Percentiles rank a stretch among this genome's conserved stretches.
phyloP scores from a whole-genome alignment of 2,113 vertebrate species.

The Pachyramphus minor region DNA sequence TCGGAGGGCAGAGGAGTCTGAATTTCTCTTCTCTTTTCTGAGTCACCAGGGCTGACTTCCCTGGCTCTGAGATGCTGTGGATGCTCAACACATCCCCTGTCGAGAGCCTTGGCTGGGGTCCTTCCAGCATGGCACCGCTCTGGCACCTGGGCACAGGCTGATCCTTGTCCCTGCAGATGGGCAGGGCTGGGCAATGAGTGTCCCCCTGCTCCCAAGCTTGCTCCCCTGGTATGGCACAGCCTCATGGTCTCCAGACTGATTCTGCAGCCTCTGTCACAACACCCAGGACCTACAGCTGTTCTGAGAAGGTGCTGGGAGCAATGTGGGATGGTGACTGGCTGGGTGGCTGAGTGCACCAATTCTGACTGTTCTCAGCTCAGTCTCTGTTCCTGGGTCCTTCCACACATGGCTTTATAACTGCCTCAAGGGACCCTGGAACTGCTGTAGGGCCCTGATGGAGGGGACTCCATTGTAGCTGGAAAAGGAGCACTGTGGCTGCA shows the following conservation, averaged over 20 bases:
- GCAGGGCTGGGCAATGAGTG: background rate
- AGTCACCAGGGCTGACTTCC: background rate
- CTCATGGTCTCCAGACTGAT: rapidly evolving
- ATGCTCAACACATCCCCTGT: background rate
- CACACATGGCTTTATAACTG: background rate
- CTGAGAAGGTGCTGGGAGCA: background rate
- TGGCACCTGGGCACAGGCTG: background rate
- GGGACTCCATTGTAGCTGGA: background rate
- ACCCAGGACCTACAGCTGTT: background rate
- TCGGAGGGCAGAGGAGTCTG: background rate
- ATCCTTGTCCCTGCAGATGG: background rate
- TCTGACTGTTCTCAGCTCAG: background rate
- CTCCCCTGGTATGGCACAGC: background rate
- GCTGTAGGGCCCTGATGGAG: background rate
- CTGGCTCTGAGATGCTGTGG: background rate
- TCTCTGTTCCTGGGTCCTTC: background rate
- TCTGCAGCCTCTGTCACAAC: background rate
- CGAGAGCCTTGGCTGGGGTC: background rate
- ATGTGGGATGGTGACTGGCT: background rate
- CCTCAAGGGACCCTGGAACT: background rate
- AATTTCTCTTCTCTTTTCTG: background rate
- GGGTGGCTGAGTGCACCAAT: background rate
- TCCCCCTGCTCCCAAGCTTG: background rate
- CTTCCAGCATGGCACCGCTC: background rate
- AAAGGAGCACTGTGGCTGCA: background rate